These are phyloP conservation scores for Drosophila bunnanda DNA, from an alignment of 2,888 invertebrate genomes.

Conservation along the genomic window DNA sequence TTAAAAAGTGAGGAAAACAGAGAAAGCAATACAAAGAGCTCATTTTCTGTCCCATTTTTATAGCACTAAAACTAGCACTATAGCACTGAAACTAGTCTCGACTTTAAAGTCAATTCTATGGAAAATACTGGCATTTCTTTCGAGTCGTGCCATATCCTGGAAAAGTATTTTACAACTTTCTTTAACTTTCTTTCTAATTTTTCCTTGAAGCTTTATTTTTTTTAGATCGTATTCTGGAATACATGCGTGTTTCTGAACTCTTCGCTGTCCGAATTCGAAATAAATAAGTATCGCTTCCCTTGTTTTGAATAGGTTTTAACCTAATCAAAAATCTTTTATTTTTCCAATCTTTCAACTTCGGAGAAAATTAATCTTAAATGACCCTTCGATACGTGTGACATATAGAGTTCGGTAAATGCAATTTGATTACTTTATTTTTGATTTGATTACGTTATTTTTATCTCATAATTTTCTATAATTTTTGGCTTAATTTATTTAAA, in stretches of 20 bases:
- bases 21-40: background rate
- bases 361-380: background rate
- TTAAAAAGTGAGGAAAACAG: background rate
- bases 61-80: background rate
- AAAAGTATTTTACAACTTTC: background rate
- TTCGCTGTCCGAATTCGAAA: background rate
- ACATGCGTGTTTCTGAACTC: background rate
- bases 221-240: background rate
- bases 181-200: background rate
- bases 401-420: background rate
- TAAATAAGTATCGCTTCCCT: background rate
- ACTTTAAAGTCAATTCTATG: background rate
- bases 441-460: too few relatives aligned
- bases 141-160: constrained; percentile 1
- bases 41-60: background rate
- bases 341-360: background rate
- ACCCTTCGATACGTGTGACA: background rate
- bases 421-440: too few relatives aligned
- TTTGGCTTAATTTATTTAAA: too few relatives aligned
- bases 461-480: too few relatives aligned
- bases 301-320: background rate
- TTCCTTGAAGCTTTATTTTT: background rate
- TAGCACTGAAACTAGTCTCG: background rate
- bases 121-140: constrained; percentile 3
- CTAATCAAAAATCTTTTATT: background rate